Conservation (phyloP, 1,140 invertebrate genomes). For the Chionoecetes opilio region DNA sequence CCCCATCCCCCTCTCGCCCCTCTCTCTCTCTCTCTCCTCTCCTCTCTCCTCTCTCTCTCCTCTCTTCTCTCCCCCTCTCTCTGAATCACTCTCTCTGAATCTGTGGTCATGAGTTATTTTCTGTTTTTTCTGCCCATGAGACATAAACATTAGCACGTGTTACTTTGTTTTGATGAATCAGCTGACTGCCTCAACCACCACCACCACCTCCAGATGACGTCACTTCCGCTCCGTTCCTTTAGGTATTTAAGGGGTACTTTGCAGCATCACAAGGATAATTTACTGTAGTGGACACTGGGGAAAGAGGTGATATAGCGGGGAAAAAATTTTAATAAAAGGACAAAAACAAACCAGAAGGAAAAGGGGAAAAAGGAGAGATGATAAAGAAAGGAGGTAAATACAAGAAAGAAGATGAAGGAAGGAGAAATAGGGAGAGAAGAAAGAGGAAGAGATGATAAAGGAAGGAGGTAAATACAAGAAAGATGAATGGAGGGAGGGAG, state of each 20-base stretch:
- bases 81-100: too few relatives aligned
- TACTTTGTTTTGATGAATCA: conserved; percentile 49
- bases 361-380: neutral
- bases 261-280: neutral
- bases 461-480: neutral
- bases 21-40: conserved; percentile 46
- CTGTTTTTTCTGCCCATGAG: neutral
- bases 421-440: neutral
- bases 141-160: conserved; percentile 48
- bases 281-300: too few relatives aligned
- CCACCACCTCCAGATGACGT: neutral
- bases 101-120: too few relatives aligned
- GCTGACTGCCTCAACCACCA: conserved; percentile 14
- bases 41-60: neutral
- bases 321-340: neutral
- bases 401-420: neutral
- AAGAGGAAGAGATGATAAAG: neutral
- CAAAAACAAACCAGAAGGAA: neutral
- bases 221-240: neutral
- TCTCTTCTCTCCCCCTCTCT: too few relatives aligned
- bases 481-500: neutral
- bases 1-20: neutral
- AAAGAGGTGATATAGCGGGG: too few relatives aligned
- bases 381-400: neutral
- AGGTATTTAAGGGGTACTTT: neutral